These are phyloP conservation scores for Cepaea nemoralis DNA, from an alignment of 1,140 invertebrate genomes.

Conservation along the genomic window DNA sequence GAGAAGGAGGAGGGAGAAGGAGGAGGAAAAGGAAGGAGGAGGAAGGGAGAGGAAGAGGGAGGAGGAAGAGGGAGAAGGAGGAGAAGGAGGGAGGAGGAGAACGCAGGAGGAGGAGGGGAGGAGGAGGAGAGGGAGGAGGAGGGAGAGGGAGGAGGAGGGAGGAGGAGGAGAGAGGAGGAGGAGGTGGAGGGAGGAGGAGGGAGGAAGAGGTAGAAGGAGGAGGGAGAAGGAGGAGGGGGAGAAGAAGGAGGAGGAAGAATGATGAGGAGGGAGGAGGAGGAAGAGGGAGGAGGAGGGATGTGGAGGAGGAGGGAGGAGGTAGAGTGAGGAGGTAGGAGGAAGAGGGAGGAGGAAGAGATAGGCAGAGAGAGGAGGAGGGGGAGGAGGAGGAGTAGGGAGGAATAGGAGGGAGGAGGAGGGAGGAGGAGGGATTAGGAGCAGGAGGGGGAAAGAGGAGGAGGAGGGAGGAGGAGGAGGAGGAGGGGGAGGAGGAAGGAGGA, in stretches of 20 bases:
- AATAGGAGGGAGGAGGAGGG: no score
- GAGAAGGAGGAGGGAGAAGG: neutral
- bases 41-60: conserved; percentile 8
- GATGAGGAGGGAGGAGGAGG: no score
- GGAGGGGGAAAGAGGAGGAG: neutral
- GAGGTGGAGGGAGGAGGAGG: neutral
- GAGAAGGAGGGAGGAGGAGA: neutral
- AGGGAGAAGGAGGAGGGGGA: conserved; percentile 29
- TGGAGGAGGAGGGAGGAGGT: no score
- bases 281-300: no score
- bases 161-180: conserved; percentile 17
- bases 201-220: no score
- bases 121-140: neutral
- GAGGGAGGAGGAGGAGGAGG: no score
- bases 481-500: no score
- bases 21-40: neutral
- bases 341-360: neutral
- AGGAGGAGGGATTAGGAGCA: no score
- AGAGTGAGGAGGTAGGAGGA: no score
- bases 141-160: conserved; percentile 10
- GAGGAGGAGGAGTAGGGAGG: no score
- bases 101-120: neutral
- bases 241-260: no score
- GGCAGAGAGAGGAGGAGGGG: neutral
- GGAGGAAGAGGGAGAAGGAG: conserved; percentile 8